phyloP scores from a whole-genome alignment of 2,113 vertebrate genomes.

The Albula goreensis region DNA sequence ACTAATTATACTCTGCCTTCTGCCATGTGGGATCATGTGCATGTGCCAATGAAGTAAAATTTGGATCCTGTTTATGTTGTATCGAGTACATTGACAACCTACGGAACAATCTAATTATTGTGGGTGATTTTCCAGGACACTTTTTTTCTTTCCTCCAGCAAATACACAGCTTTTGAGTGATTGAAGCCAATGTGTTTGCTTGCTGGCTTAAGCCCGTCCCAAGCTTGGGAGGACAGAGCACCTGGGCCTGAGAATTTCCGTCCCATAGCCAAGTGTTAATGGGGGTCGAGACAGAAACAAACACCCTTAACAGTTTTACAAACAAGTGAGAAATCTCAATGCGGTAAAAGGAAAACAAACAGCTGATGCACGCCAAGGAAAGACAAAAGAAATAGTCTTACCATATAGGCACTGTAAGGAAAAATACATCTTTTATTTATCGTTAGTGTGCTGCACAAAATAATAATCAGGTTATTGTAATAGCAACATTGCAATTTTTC shows the following conservation, averaged over 20 bases:
- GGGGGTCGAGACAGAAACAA: slow-evolving; percentile 58
- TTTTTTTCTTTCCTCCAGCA: slow-evolving; percentile 33
- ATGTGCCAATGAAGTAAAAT: slow-evolving; percentile 44
- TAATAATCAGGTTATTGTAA: neutral
- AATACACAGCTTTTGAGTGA: slow-evolving; percentile 40
- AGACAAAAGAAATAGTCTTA: slow-evolving; percentile 1
- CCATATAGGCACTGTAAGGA: neutral
- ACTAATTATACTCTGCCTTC: slow-evolving; percentile 59
- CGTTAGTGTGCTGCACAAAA: neutral
- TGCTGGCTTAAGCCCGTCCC: slow-evolving; percentile 39
- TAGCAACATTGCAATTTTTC: neutral
- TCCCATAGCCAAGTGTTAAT: slow-evolving; percentile 64
- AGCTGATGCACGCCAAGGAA: slow-evolving; percentile 27
- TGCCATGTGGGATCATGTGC: slow-evolving; percentile 40
- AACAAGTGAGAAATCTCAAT: slow-evolving; percentile 42
- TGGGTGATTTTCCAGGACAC: neutral
- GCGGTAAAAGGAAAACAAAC: slow-evolving; percentile 39
- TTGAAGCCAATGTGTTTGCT: slow-evolving; percentile 37
- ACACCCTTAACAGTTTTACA: slow-evolving; percentile 48
- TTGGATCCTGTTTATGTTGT: slow-evolving; percentile 11
- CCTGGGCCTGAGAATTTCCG: slow-evolving; percentile 19
- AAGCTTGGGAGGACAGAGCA: slow-evolving; percentile 42
- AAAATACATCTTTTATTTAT: neutral
- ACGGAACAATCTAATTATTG: slow-evolving; percentile 30
- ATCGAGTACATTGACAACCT: slow-evolving; percentile 32